A percentile compares a stretch with the other conserved stretches of the same genome.
Evolutionary conservation across 2,797 vertebrate species (phyloP).

Genomic region (Sparus aurata): DNA sequence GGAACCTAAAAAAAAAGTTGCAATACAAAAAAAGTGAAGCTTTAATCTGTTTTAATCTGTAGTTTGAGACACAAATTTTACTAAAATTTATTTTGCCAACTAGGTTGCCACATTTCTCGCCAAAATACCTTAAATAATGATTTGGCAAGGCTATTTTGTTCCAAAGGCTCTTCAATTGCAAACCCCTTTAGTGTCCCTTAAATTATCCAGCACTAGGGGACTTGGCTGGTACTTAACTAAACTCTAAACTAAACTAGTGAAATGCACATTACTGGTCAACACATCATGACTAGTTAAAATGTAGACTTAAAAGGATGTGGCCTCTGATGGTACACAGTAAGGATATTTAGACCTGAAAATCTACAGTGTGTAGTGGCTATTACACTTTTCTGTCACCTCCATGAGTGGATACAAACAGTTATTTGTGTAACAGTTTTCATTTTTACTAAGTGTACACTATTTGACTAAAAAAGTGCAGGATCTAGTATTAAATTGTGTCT

Average conservation of each 20-base stretch:
- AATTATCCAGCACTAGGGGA: neutral
- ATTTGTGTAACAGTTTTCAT: slow-evolving; percentile 35
- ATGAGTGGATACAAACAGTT: slow-evolving; percentile 1
- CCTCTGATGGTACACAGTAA: neutral
- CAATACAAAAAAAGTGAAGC: no score
- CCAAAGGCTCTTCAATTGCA: neutral
- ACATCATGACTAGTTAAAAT: neutral
- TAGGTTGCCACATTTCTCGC: neutral
- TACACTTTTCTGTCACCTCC: neutral
- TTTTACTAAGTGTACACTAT: slow-evolving; percentile 6
- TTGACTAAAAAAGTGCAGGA: neutral
- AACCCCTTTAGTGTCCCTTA: neutral
- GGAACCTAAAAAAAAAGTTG: no score
- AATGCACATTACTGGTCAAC: neutral
- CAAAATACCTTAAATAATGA: neutral
- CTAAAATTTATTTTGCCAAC: no score
- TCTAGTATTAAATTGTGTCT: slow-evolving; percentile 12
- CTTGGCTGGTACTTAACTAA: no score
- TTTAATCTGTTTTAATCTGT: no score
- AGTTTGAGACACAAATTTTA: no score
- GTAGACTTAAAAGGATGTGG: neutral
- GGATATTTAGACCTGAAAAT: neutral
- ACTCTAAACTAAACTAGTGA: neutral
- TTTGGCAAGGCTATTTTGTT: neutral
- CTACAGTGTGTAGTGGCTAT: neutral